Base-by-base conservation (phyloP, 2,797 vertebrate species). In the Microctenopoma lineatum region DNA sequence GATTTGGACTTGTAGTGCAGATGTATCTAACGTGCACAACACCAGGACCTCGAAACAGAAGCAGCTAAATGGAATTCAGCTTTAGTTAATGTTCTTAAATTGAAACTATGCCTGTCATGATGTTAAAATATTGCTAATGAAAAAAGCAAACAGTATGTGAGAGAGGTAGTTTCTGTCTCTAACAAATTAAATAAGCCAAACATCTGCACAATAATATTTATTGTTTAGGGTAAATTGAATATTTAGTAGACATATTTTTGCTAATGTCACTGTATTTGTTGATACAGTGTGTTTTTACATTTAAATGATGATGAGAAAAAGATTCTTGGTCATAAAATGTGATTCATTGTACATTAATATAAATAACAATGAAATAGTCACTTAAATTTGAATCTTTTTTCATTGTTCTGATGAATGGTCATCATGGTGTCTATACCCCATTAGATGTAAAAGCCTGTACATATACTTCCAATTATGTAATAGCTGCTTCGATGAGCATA, bases 391-490 rank as follows among this genome's bases (percentile, higher is more conserved):
- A 38, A 38, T 41, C 14, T 45, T 45, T 45, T 45, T 29, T 68
- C 1, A 59, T 42, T 3, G 42, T 46, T 61, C 2, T 34, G 10
- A 34, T 38, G 7, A 71, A 71, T 13, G 8, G 39, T 53, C 36
- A 13, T 73, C 27, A 21, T 61, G 7, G 59, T 68, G 53, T 77
- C 65, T 70, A 72, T 21, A 21, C 21, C 21, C 58, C 66, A 69
- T 68, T 58, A 41, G 70, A 69, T 59, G 27, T 70, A 73, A 7
- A 5, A 29, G 2, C 54, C 51, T 39, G 41, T 57, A 16, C 4
- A 27, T 13, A 25, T 73, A 47, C 16, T 66, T 59, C 36, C 3
- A 36, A 41, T 38, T 3, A 25, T 52, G 13, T 53, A n/a, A 4
- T 59, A 58, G 7, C 44, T 45, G 16, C 6, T 45, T 21, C 21